A percentile compares a stretch with the other conserved stretches of the same genome.
phyloP scores from a whole-genome alignment of 2,797 vertebrate species.

The Eulemur mongoz region DNA sequence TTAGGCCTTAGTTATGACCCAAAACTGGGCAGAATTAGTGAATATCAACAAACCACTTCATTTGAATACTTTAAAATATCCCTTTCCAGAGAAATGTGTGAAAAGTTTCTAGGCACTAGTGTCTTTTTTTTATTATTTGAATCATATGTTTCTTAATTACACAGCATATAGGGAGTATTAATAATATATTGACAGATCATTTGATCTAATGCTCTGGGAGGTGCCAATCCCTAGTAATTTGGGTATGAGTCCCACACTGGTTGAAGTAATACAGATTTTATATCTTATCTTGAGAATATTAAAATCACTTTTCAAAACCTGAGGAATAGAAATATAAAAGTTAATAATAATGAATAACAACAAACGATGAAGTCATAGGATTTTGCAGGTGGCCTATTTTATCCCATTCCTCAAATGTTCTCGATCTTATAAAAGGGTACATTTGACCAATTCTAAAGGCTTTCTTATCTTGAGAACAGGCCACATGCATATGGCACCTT shows the following conservation, averaged over 20 bases:
- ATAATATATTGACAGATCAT: neutral
- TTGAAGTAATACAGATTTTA: neutral
- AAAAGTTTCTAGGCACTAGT: neutral
- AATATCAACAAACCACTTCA: neutral
- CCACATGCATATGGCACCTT: rapidly evolving
- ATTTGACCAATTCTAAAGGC: neutral
- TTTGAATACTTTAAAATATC: neutral
- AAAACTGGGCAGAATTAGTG: neutral
- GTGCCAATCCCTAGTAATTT: neutral
- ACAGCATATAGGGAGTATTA: neutral
- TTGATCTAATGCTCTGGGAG: neutral
- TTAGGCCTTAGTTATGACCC: neutral
- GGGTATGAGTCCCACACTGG: neutral
- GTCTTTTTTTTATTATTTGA: neutral
- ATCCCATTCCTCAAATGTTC: neutral
- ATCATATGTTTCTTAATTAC: neutral
- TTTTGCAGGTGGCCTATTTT: neutral
- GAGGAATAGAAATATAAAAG: neutral
- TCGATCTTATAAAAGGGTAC: neutral
- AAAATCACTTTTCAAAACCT: neutral
- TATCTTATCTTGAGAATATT: neutral
- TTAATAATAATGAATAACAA: neutral
- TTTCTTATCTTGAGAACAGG: neutral
- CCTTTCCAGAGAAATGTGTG: neutral
- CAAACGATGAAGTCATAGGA: neutral